Percentiles rank a stretch among this genome's conserved stretches.
These are phyloP conservation scores for Stenchaetothrips biformis DNA, from an alignment of 2,888 invertebrate genomes.

Conservation along the genomic window DNA sequence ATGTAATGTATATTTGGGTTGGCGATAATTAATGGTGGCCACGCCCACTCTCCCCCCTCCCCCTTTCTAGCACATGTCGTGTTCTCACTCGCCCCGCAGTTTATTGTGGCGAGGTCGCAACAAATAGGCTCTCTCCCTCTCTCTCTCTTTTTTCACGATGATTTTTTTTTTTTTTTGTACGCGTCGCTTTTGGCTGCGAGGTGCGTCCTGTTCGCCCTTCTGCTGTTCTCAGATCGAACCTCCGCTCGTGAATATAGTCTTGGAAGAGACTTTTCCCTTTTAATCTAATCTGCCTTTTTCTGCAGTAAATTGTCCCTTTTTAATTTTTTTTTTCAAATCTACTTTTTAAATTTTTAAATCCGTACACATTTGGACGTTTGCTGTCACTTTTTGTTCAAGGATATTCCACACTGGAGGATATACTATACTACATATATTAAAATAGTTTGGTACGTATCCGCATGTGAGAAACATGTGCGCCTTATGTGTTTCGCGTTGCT, in stretches of 20 bases:
- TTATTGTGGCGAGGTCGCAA: constrained; percentile 12
- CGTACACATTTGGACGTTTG: too few relatives aligned
- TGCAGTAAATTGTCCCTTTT: neutral
- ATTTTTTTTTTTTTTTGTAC: neutral
- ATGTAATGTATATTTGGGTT: constrained; percentile 22
- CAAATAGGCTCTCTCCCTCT: neutral
- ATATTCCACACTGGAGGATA: too few relatives aligned
- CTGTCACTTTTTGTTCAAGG: too few relatives aligned
- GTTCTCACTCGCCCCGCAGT: constrained; percentile 16
- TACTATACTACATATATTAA: too few relatives aligned
- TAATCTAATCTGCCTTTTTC: neutral
- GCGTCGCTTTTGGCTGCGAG: neutral
- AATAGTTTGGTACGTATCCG: too few relatives aligned
- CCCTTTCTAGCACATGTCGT: constrained; percentile 11
- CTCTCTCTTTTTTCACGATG: neutral
- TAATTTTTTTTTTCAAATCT: too few relatives aligned
- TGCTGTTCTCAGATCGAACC: neutral
- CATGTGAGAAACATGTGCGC: too few relatives aligned
- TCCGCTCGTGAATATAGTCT: neutral
- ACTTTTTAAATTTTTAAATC: too few relatives aligned
- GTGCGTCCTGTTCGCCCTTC: neutral
- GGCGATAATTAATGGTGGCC: constrained; percentile 19
- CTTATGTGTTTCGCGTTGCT: neutral
- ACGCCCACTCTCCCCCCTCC: neutral
- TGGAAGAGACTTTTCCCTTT: neutral